These are phyloP conservation scores for Drosophila saltans DNA, from an alignment of 1,140 invertebrate species.

Conservation along the genomic window DNA sequence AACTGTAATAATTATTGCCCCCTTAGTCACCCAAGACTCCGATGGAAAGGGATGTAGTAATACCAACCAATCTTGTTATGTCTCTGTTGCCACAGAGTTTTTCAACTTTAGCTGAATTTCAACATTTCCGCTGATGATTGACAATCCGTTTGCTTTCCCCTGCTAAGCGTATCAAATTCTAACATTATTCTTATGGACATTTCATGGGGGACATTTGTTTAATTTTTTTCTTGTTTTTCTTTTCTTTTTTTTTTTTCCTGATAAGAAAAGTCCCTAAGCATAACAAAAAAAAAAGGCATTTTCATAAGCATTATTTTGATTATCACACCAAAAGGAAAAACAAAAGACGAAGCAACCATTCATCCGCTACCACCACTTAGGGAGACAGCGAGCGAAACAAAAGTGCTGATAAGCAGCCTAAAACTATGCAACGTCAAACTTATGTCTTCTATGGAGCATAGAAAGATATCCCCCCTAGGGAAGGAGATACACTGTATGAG, in stretches of 20 bases:
- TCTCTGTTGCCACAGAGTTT: too few species aligned
- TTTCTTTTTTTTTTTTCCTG: slow-evolving; percentile 18
- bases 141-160: slow-evolving; percentile 27
- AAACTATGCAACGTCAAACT: slow-evolving; percentile 71
- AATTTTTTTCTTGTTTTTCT: not conserved
- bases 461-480: slow-evolving; percentile 7
- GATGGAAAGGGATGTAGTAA: too few species aligned
- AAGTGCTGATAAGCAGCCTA: slow-evolving; percentile 76
- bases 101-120: slow-evolving; percentile 17
- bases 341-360: slow-evolving; percentile 2
- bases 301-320: slow-evolving; percentile 82
- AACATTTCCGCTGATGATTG: slow-evolving; percentile 53
- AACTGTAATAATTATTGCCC: too few species aligned
- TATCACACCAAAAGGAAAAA: slow-evolving; percentile 69
- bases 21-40: too few species aligned
- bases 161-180: slow-evolving; percentile 55
- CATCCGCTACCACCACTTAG: not conserved
- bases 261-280: slow-evolving; percentile 52
- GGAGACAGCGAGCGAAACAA: slow-evolving; percentile 44
- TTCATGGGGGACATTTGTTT: slow-evolving; percentile 35
- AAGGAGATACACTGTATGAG: not conserved
- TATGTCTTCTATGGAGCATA: slow-evolving; percentile 33
- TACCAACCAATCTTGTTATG: too few species aligned
- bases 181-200: slow-evolving; percentile 74
- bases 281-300: slow-evolving; percentile 71